Evolutionary conservation across 2,797 vertebrate genomes (phyloP).

Genomic region (Myripristis murdjan): DNA sequence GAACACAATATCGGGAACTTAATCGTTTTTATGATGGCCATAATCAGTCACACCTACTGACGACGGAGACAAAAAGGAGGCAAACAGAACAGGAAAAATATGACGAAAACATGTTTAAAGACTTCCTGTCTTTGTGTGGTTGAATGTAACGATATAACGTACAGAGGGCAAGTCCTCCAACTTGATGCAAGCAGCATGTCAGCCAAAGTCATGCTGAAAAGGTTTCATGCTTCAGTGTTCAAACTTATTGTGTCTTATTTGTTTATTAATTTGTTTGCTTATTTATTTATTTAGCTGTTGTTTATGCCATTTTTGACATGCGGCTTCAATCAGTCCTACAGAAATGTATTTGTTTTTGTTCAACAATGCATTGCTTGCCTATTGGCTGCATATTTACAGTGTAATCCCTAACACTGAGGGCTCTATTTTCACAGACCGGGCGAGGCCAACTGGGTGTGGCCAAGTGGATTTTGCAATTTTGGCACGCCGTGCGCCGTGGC

Average conservation of each 20-base stretch:
- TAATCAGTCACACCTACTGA: conserved; percentile 31
- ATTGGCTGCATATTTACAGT: too few relatives aligned
- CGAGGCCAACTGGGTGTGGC: too few relatives aligned
- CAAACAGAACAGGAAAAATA: conserved; percentile 15
- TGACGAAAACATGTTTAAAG: conserved; percentile 1
- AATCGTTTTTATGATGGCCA: conserved; percentile 23
- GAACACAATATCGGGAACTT: conserved; percentile 33
- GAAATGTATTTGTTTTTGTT: too few relatives aligned
- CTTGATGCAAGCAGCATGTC: conserved; percentile 45
- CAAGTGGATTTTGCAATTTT: too few relatives aligned
- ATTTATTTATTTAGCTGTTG: too few relatives aligned
- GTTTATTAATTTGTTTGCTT: conserved; percentile 8
- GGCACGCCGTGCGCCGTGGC: too few relatives aligned
- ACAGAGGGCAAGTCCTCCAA: not conserved
- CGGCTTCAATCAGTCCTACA: too few relatives aligned
- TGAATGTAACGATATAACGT: conserved; percentile 25
- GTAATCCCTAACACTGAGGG: too few relatives aligned
- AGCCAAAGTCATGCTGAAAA: conserved; percentile 43
- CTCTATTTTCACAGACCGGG: too few relatives aligned
- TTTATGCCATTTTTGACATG: too few relatives aligned
- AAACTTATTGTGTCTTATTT: not conserved
- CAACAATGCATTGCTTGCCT: too few relatives aligned
- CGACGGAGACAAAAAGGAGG: conserved; percentile 19
- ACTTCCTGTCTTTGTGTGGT: conserved; percentile 25
- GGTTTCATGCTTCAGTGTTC: conserved; percentile 8